Conservation (phyloP, 2,797 vertebrate species). For the Pogonophryne albipinna region DNA sequence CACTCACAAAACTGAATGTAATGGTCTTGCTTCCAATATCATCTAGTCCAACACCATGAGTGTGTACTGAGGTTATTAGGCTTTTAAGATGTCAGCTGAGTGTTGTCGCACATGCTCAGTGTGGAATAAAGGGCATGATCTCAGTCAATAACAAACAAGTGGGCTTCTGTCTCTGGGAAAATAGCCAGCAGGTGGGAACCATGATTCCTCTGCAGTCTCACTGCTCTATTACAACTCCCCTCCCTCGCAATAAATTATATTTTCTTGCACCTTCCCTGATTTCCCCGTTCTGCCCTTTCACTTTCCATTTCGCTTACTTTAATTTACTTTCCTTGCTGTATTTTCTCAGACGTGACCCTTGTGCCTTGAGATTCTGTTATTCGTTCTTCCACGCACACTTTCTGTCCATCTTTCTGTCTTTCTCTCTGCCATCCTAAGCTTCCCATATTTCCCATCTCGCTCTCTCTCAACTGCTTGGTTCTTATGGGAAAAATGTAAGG, state of each 20-base stretch:
- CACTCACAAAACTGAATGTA: constrained; percentile 46
- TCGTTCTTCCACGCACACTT: constrained; percentile 22
- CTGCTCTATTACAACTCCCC: constrained; percentile 19
- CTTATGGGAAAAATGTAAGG: constrained; percentile 58
- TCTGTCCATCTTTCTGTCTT: not conserved
- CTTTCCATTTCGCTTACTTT: constrained; percentile 67
- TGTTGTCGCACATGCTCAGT: constrained; percentile 23
- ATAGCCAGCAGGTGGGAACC: constrained; percentile 46
- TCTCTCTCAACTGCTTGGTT: constrained; percentile 17
- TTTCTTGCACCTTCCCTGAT: constrained; percentile 26
- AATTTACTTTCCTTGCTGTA: constrained; percentile 62
- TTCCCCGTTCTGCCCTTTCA: constrained; percentile 53
- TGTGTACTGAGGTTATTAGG: constrained; percentile 36
- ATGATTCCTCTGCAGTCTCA: constrained; percentile 23
- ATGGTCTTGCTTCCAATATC: constrained; percentile 38
- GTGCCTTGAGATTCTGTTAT: constrained; percentile 30
- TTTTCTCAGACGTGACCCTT: constrained; percentile 61
- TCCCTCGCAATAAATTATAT: constrained; percentile 45
- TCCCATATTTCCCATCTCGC: not conserved
- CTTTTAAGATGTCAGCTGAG: constrained; percentile 2
- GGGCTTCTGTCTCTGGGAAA: constrained; percentile 36
- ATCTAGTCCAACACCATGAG: constrained; percentile 28
- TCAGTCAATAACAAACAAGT: constrained; percentile 53
- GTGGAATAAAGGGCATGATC: constrained; percentile 49
- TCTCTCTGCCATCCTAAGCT: too few relatives aligned